phyloP scores from a whole-genome alignment of 2,113 vertebrate genomes.

The Ciconia stormi region DNA sequence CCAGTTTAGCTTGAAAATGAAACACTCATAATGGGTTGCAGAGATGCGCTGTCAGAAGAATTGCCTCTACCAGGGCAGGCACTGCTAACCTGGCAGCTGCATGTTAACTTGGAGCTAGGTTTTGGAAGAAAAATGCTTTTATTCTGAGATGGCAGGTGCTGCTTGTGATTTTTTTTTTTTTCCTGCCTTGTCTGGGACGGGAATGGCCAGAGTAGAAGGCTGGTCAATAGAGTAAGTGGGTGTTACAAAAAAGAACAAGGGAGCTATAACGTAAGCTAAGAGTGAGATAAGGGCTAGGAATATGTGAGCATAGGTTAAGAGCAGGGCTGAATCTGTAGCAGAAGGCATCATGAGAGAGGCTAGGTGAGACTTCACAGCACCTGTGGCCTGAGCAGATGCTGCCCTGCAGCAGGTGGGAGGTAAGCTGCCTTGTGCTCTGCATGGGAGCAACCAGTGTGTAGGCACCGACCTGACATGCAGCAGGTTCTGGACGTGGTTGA shows the following conservation, averaged over 20 bases:
- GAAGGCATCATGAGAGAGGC: background rate
- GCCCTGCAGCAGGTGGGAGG: too few species aligned
- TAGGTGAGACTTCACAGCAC: background rate
- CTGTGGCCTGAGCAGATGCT: rapidly evolving
- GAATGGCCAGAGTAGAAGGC: background rate
- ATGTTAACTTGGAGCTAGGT: background rate
- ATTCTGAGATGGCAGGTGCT: background rate
- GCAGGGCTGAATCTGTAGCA: background rate
- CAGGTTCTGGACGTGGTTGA: too few species aligned
- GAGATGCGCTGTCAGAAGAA: background rate
- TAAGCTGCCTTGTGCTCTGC: background rate
- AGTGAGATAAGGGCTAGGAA: background rate
- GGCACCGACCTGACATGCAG: rapidly evolving
- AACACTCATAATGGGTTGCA: background rate
- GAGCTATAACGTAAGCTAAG: background rate
- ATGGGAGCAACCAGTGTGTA: background rate
- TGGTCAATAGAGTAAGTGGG: rapidly evolving
- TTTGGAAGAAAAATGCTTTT: background rate
- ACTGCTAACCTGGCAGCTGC: background rate
- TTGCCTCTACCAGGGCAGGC: background rate
- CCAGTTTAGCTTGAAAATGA: background rate
- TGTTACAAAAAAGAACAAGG: background rate
- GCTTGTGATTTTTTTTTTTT: background rate
- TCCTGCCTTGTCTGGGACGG: background rate
- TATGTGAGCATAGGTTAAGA: background rate